Evolutionary conservation across 1,140 invertebrate genomes (phyloP).

Genomic region (Halyomorpha halys): DNA sequence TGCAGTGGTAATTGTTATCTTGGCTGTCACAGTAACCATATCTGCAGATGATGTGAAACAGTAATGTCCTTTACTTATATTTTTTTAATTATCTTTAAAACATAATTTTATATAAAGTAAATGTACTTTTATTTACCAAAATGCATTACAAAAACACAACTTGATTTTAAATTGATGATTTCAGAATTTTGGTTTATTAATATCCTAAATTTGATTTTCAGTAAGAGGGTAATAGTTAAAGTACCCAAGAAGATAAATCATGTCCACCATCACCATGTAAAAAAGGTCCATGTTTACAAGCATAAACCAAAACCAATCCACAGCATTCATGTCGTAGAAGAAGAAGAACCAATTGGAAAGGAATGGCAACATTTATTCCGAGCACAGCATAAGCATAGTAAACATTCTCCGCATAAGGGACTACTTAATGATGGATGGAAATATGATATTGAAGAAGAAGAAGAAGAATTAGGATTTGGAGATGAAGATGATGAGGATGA

Average conservation of each 20-base stretch:
- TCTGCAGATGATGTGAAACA: too few species aligned
- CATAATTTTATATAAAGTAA: too few species aligned
- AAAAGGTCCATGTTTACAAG: constrained; percentile 16
- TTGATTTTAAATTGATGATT: too few species aligned
- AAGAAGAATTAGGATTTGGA: background rate
- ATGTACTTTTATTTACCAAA: too few species aligned
- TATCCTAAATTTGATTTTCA: constrained; percentile 6
- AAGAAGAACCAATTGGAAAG: background rate
- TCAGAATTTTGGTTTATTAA: too few species aligned
- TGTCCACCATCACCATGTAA: constrained; percentile 21
- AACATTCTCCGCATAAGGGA: background rate
- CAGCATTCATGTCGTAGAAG: constrained; percentile 7
- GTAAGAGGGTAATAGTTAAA: constrained; percentile 22
- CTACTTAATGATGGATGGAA: too few species aligned
- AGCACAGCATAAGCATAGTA: background rate
- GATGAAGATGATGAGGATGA: constrained; percentile 2
- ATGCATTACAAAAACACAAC: too few species aligned
- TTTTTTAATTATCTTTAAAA: too few species aligned
- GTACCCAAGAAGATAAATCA: constrained; percentile 22
- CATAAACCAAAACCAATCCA: constrained; percentile 19
- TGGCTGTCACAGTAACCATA: too few species aligned
- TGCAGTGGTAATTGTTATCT: too few species aligned
- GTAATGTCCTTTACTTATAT: too few species aligned
- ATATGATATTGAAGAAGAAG: background rate
- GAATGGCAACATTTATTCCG: background rate